phyloP scores from a whole-genome alignment of 2,888 invertebrate genomes.

The Platycnemis pennipes region DNA sequence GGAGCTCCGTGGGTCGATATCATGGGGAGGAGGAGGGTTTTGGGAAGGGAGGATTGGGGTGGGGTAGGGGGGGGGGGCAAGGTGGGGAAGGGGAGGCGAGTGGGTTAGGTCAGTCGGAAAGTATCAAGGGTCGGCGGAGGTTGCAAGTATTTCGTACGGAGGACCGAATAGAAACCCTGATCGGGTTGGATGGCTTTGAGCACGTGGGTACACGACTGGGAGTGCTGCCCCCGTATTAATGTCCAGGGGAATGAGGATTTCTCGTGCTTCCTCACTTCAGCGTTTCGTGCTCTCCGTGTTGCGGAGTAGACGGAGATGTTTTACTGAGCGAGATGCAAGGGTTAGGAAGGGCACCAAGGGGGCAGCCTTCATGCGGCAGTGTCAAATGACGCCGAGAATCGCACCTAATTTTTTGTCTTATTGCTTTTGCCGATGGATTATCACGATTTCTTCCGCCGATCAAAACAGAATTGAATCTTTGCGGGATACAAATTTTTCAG shows the following conservation, averaged over 20 bases:
- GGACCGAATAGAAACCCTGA: background rate
- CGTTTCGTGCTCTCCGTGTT: background rate
- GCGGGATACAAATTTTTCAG: too few relatives aligned
- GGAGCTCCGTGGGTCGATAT: constrained; percentile 39
- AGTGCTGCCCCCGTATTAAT: background rate
- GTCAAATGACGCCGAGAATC: too few relatives aligned
- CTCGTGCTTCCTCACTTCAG: background rate
- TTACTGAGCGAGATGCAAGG: background rate
- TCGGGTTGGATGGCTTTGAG: background rate
- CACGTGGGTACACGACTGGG: background rate
- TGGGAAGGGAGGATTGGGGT: background rate
- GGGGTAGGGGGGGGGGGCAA: background rate
- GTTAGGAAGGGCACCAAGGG: too few relatives aligned
- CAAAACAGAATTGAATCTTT: too few relatives aligned
- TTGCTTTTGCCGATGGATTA: too few relatives aligned
- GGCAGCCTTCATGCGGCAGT: too few relatives aligned
- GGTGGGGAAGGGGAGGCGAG: background rate
- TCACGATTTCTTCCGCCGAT: too few relatives aligned
- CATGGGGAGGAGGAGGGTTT: background rate
- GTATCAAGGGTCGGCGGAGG: constrained; percentile 2
- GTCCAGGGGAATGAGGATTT: constrained; percentile 2
- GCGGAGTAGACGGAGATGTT: background rate
- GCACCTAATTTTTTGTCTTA: too few relatives aligned
- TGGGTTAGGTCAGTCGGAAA: background rate
- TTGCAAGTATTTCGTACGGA: constrained; percentile 13